Base-by-base conservation (phyloP, 2,888 invertebrate species). In the Coelopa pilipes region DNA sequence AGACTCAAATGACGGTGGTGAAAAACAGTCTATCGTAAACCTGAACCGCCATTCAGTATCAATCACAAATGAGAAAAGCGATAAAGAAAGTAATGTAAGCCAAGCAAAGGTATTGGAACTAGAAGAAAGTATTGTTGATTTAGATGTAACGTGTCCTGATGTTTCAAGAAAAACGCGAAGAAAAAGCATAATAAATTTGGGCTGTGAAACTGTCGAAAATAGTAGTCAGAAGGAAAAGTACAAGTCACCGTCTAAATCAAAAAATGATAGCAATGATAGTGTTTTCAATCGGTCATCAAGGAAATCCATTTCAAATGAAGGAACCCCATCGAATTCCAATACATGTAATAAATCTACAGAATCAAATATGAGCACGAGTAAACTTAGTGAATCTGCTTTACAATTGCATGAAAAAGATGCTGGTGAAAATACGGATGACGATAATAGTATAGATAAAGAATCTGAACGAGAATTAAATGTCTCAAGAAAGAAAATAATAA, bases 321-420 rank as follows among this genome's bases (percentile, higher is more conserved):
- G 34, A 34, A 34, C 34, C 7, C 34, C 34, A 7, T 7, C 34
- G 34, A 34, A 4, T 34, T 34, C 34, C 2, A 7, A 34, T 34
- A 34, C 34, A 7, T 34, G 34, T 7, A 2, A 34, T 24, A 53
- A 69, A 57, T 45, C 49, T 9, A 57, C 17, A 50, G 62, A 69
- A 7, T 76, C 73, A 1, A 69, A 73, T 68, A 4, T 67, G 3
- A 74, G 75, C 13, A 60, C 73, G 12, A 78, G 77, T 60, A 77
- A 79, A 65, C 68, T 79, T 4, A 79, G 79, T 50, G 80, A 80
- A 24, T 76, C 79, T 1, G 77, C 77, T 3, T 68, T 76, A 50
- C 59, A 70, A 1, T 34, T 80, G 5, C 70, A 77, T 15, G 70
- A 15, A 55, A 71, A 72, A 13, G 50, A 50, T 13, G 47, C 19